These are phyloP conservation scores for Siphamia tubifer DNA, from an alignment of 2,113 vertebrate genomes.

Conservation along the genomic window DNA sequence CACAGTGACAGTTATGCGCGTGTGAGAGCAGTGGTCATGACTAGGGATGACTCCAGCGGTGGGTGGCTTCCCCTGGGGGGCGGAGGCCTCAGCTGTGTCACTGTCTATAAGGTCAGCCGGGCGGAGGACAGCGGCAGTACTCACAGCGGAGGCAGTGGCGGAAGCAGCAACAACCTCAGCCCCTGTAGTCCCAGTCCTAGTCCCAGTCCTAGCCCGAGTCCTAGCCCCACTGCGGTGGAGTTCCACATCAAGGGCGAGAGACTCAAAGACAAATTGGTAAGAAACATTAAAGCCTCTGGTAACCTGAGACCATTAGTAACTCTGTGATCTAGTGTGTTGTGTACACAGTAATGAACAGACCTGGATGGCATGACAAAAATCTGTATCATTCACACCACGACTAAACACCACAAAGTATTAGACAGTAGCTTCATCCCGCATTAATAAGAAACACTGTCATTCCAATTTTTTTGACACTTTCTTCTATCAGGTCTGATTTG, in stretches of 20 bases:
- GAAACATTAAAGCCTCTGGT: too few species aligned
- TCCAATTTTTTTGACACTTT: too few species aligned
- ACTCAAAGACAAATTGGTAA: constrained; percentile 99
- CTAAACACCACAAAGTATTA: too few species aligned
- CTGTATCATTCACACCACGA: too few species aligned
- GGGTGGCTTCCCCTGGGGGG: constrained; percentile 97
- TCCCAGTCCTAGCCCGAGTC: constrained; percentile 61
- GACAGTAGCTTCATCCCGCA: too few species aligned
- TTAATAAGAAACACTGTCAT: too few species aligned
- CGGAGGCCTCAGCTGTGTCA: constrained; percentile 96
- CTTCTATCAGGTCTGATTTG: too few species aligned
- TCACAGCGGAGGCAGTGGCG: constrained; percentile 72
- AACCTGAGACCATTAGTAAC: too few species aligned
- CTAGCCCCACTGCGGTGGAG: constrained; percentile 74
- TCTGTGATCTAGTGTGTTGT: too few species aligned
- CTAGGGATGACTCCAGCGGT: constrained; percentile 99
- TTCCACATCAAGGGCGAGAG: constrained; percentile 98
- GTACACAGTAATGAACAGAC: too few species aligned
- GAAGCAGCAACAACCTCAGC: constrained; percentile 69
- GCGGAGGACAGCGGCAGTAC: constrained; percentile 88
- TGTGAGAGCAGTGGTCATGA: constrained; percentile 99
- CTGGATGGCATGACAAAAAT: too few species aligned
- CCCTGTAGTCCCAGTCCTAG: constrained; percentile 62
- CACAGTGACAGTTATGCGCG: constrained; percentile 93
- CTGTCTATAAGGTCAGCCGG: constrained; percentile 92